A percentile compares a stretch with the other conserved stretches of the same genome.
phyloP scores from a whole-genome alignment of 2,113 vertebrate genomes.

The Dicaeum eximium region DNA sequence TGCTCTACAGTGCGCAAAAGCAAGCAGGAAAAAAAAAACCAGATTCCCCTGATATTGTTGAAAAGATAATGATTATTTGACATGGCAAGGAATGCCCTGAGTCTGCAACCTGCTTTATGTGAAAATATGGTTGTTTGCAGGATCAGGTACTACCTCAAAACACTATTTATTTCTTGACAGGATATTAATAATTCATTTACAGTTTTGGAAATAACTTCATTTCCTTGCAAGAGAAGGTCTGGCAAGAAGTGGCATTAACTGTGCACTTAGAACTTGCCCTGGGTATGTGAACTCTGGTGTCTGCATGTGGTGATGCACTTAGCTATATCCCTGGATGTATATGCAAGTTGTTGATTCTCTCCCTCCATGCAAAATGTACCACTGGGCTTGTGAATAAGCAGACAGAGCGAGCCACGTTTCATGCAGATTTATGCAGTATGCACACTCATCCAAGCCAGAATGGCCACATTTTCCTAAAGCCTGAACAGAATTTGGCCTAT shows the following conservation, averaged over 20 bases:
- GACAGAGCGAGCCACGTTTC: background rate
- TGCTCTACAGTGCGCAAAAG: background rate
- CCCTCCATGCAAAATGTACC: background rate
- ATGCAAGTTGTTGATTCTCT: background rate
- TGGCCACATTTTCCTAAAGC: background rate
- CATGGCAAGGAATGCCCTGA: background rate
- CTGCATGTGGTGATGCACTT: background rate
- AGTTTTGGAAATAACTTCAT: background rate
- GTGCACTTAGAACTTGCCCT: background rate
- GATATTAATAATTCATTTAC: background rate
- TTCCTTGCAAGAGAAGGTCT: background rate
- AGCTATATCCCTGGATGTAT: background rate
- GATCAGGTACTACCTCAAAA: background rate
- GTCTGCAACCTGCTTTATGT: background rate
- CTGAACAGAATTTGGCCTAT: background rate
- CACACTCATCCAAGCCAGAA: background rate
- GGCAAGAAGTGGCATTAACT: background rate
- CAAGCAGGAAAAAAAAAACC: background rate
- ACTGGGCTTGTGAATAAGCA: background rate
- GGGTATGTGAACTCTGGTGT: background rate
- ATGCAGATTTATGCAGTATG: background rate
- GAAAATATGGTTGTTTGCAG: background rate
- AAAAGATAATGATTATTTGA: conserved; percentile 38
- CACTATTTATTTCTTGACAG: background rate
- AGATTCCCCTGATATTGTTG: background rate